A percentile compares a stretch with the other conserved stretches of the same genome.
phyloP scores from a whole-genome alignment of 2,797 vertebrate genomes.

The Megalops cyprinoides region DNA sequence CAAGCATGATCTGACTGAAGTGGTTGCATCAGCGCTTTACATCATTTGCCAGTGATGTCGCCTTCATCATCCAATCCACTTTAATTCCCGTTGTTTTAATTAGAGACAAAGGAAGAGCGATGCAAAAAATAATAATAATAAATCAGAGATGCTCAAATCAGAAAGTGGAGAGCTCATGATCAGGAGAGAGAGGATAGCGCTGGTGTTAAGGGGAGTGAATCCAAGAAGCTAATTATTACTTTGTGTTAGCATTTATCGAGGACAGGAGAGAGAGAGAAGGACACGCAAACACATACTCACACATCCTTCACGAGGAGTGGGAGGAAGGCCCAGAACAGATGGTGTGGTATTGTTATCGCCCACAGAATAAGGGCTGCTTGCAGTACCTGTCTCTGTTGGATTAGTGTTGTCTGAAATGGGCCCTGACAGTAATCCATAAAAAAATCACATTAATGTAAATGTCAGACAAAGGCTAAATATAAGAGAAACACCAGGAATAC shows the following conservation, averaged over 20 bases:
- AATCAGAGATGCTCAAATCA: too few species aligned
- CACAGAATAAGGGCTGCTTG: too few species aligned
- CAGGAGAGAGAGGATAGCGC: too few species aligned
- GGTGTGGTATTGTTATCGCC: not conserved
- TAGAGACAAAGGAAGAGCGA: too few species aligned
- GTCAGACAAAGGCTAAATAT: not conserved
- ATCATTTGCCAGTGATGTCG: not conserved
- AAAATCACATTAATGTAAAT: too few species aligned
- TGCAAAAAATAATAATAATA: too few species aligned
- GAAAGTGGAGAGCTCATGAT: too few species aligned
- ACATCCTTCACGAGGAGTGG: too few species aligned
- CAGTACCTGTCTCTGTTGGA: not conserved
- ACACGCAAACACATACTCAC: too few species aligned
- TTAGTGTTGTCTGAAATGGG: not conserved
- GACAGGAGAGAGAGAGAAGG: not conserved
- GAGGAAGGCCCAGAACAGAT: not conserved
- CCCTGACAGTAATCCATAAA: not conserved
- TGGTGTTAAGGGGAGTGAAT: too few species aligned
- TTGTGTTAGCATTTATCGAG: too few species aligned
- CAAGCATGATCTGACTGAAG: not conserved
- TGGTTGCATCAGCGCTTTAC: not conserved
- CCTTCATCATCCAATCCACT: not conserved
- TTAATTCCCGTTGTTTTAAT: not conserved
- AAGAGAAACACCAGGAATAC: not conserved
- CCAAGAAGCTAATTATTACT: too few species aligned